phyloP scores from a whole-genome alignment of 2,113 vertebrate species.

The Lichenostomus cassidix region DNA sequence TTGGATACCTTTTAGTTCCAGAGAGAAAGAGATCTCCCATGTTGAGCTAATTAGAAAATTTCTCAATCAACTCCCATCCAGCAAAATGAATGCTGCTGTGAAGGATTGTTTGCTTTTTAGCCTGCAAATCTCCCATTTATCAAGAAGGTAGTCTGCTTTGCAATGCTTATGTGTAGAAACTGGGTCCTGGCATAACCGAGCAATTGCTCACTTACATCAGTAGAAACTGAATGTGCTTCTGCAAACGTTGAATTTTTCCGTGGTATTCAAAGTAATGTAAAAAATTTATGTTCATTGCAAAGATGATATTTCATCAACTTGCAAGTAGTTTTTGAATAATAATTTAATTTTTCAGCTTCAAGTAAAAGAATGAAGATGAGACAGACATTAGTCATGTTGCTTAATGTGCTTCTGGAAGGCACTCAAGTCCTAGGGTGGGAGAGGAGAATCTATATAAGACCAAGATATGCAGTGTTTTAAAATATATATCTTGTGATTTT shows the following conservation, averaged over 20 bases:
- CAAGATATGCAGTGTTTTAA: background rate
- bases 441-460: background rate
- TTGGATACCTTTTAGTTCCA: background rate
- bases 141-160: background rate
- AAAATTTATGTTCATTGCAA: background rate
- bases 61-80: background rate
- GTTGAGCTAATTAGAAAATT: background rate
- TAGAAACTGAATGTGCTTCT: background rate
- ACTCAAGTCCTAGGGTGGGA: background rate
- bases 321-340: slow-evolving; percentile 33
- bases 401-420: slow-evolving; percentile 31
- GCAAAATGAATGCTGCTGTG: background rate
- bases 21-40: background rate
- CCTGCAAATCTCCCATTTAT: background rate
- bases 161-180: background rate
- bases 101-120: background rate
- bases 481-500: background rate
- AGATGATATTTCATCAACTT: slow-evolving; percentile 12
- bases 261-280: background rate
- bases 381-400: slow-evolving; percentile 37
- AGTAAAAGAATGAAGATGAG: background rate
- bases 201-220: background rate
- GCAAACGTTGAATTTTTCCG: background rate
- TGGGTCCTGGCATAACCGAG: background rate
- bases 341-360: slow-evolving; percentile 14